These are phyloP conservation scores for Gymnocypris eckloni DNA, from an alignment of 2,797 vertebrate species.

Conservation along the genomic window DNA sequence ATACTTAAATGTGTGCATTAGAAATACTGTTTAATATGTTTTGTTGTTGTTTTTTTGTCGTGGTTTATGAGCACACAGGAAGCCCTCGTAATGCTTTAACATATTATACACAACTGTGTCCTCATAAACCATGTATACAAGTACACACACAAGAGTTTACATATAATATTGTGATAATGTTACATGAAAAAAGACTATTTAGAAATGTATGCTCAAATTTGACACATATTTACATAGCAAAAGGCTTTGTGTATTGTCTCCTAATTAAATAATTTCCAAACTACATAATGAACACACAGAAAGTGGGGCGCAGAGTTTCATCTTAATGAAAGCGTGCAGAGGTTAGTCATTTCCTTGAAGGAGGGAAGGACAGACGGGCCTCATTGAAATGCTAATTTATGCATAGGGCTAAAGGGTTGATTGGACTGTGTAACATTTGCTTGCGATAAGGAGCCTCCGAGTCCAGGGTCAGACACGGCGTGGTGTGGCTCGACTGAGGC, in stretches of 20 bases:
- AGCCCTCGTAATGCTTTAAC: neutral
- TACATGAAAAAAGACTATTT: conserved; percentile 13
- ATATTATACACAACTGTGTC: neutral
- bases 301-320: conserved; percentile 7
- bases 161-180: neutral
- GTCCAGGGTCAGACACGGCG: conserved; percentile 28
- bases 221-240: conserved; percentile 29
- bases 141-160: neutral
- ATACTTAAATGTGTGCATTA: neutral
- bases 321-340: conserved; percentile 29
- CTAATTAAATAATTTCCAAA: conserved; percentile 16
- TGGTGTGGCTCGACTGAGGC: conserved; percentile 12
- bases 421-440: conserved; percentile 36
- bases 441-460: conserved; percentile 25
- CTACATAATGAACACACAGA: conserved; percentile 18
- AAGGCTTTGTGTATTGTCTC: conserved; percentile 4
- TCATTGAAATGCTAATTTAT: conserved; percentile 59
- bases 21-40: neutral
- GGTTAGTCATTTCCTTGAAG: conserved; percentile 46
- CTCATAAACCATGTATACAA: neutral
- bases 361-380: conserved; percentile 13
- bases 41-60: neutral
- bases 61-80: neutral
- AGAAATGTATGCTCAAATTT: neutral
- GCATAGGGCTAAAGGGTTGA: conserved; percentile 45